A percentile compares a stretch with the other conserved stretches of the same genome.
Evolutionary conservation across 1,140 invertebrate species (phyloP).

Genomic region (Achroia grisella): DNA sequence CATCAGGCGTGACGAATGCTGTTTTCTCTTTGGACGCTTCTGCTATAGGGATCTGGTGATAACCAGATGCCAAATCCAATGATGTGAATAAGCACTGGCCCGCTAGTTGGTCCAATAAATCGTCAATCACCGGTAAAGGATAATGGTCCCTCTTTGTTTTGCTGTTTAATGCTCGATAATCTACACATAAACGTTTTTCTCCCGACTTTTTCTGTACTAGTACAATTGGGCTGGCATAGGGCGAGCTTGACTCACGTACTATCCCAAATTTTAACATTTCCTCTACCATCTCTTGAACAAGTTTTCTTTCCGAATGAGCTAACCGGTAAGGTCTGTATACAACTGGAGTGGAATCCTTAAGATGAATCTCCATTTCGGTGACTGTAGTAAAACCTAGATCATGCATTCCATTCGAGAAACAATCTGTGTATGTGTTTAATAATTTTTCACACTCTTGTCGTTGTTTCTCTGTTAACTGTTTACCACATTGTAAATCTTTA

Average conservation of each 20-base stretch:
- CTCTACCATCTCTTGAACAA: conserved; percentile 1
- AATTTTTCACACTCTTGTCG: neutral
- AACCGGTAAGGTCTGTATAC: conserved; percentile 15
- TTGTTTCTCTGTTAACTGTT: neutral
- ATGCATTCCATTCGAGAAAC: neutral
- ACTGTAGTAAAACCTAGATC: neutral
- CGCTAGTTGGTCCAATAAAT: conserved; percentile 37
- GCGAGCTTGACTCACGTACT: conserved; percentile 4
- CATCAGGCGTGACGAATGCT: too few species aligned
- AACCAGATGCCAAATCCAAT: too few species aligned
- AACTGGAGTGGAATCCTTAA: neutral
- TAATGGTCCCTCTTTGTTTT: conserved; percentile 30
- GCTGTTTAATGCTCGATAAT: conserved; percentile 68
- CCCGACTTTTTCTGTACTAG: conserved; percentile 17
- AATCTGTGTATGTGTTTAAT: neutral
- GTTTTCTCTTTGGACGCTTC: conserved; percentile 24
- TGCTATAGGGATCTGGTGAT: conserved; percentile 23
- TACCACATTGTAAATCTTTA: neutral
- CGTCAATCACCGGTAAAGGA: conserved; percentile 40
- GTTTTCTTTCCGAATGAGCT: conserved; percentile 5
- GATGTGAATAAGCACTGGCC: conserved; percentile 22
- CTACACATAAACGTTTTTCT: conserved; percentile 61
- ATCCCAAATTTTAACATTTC: conserved; percentile 7
- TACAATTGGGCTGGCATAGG: conserved; percentile 19
- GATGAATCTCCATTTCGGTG: neutral